Base-by-base conservation (phyloP, 2,113 vertebrate genomes). In the Pterocles gutturalis region DNA sequence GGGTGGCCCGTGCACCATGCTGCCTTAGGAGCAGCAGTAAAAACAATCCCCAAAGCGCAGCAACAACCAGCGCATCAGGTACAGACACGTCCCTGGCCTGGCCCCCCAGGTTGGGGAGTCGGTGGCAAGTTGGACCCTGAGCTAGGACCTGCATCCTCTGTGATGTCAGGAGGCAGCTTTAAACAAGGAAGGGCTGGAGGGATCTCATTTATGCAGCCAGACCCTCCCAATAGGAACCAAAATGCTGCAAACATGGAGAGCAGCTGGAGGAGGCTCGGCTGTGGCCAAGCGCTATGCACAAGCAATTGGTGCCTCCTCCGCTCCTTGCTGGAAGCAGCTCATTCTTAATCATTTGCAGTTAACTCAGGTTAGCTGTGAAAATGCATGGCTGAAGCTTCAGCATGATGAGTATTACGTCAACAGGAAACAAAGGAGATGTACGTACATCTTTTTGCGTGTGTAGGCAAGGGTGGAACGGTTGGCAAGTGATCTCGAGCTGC, bases 1-100 rank as follows among this genome's bases (percentile, higher is more conserved):
- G 24, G 34, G 29, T 1, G 2, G 78, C 34, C 9, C 1, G 29
- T 3, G 25, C 31, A 29, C n/a, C 0, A 0, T 0, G 0, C 20
- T 57, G 51, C 54, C 1, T 2, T 11, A 9, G 54, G 15, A 75
- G 64, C 36, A 49, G 65, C 72, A 16, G n/a, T 16, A 12, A 11
- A 9, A 34, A 6, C 11, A 10, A 12, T 13, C 49, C 70, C 36
- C 49, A 71, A 2, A 85, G 28, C 4, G 1, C 11, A 10, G 55
- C 43, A 29, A 6, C 29, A 46, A 46, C 19, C n/a, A 19, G 45
- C 1, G 1, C 58, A 12, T 11, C 46, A 34, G 54, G 33, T 12
- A 8, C 8, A 33, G 62, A 34, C 55, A 29, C 2, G 2, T 31
- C 62, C 61, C n/a, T 38, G 72, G 4, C 13, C 34, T 41, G 33